Percentiles rank a stretch among this genome's conserved stretches.
Conservation (phyloP, 2,888 invertebrate genomes). For the Lycaena phlaeas region DNA sequence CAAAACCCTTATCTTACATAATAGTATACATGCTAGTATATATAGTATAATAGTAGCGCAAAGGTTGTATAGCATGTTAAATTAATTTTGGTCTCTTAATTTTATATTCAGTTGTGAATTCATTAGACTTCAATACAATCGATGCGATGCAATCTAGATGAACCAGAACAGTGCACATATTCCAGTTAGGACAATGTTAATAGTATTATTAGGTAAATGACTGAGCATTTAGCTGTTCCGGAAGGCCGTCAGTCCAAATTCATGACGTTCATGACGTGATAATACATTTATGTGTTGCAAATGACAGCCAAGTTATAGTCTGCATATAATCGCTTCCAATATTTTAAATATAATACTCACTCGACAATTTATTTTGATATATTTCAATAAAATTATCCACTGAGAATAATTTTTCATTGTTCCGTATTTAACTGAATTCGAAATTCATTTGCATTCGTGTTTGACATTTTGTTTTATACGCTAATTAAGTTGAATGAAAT, state of each 20-base stretch:
- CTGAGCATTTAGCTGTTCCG: constrained; percentile 4
- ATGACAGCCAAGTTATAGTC: constrained; percentile 5
- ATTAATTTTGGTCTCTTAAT: too few species aligned
- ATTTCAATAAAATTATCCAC: constrained; percentile 9
- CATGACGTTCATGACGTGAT: constrained; percentile 8
- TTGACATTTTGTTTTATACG: constrained; percentile 7
- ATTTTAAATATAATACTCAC: constrained; percentile 7
- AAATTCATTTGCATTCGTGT: constrained; percentile 3
- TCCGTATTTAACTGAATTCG: constrained; percentile 7
- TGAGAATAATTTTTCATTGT: constrained; percentile 7
- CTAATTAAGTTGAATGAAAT: constrained; percentile 5
- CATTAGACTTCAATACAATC: too few species aligned
- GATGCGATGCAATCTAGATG: too few species aligned
- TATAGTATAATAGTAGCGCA: too few species aligned
- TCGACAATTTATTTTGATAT: constrained; percentile 5
- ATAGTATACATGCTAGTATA: too few species aligned
- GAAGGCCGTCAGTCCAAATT: constrained; percentile 3
- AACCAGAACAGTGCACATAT: constrained; percentile 4
- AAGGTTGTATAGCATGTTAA: too few species aligned
- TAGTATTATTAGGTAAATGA: constrained; percentile 8
- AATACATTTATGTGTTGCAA: constrained; percentile 10
- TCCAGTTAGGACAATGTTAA: constrained; percentile 3
- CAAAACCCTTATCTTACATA: too few species aligned
- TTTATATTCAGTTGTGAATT: too few species aligned
- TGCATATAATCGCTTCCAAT: constrained; percentile 7